These are phyloP conservation scores for Eulimnadia texana DNA, from an alignment of 1,140 invertebrate genomes.

Conservation along the genomic window DNA sequence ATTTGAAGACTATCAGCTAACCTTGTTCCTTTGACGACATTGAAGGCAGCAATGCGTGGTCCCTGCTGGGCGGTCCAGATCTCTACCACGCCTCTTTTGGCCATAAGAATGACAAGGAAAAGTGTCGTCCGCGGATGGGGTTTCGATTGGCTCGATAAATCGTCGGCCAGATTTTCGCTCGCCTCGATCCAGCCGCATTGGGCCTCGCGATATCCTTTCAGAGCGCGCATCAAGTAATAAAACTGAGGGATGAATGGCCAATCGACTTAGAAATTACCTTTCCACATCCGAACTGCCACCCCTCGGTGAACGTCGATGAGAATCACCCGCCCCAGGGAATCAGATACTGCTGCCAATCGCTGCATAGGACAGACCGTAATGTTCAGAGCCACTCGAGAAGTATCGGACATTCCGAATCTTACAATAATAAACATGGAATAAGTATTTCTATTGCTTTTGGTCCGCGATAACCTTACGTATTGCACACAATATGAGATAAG, in stretches of 20 bases:
- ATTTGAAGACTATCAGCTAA: no score
- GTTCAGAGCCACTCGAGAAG: conserved; percentile 50
- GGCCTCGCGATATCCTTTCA: conserved; percentile 64
- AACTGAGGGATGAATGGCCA: no score
- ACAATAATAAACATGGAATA: not conserved
- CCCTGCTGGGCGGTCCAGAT: conserved; percentile 76
- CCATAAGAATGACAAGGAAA: conserved; percentile 73
- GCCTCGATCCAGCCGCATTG: conserved; percentile 81
- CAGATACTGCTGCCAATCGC: conserved; percentile 61
- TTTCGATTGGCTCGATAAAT: conserved; percentile 29
- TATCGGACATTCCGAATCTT: conserved; percentile 69
- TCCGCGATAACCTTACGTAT: no score
- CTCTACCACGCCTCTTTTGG: conserved; percentile 66
- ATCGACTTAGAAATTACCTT: no score
- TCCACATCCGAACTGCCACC: conserved; percentile 70
- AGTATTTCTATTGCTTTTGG: no score
- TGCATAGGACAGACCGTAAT: conserved; percentile 64
- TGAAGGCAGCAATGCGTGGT: conserved; percentile 74
- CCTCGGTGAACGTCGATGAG: conserved; percentile 67
- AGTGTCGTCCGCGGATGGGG: conserved; percentile 38
- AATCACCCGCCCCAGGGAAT: conserved; percentile 70
- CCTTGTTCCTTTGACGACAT: conserved; percentile 38
- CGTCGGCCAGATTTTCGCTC: conserved; percentile 37
- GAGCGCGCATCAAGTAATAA: not conserved
- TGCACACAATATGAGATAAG: no score